Conservation (phyloP, 2,888 invertebrate species). For the Dusona sp. region DNA sequence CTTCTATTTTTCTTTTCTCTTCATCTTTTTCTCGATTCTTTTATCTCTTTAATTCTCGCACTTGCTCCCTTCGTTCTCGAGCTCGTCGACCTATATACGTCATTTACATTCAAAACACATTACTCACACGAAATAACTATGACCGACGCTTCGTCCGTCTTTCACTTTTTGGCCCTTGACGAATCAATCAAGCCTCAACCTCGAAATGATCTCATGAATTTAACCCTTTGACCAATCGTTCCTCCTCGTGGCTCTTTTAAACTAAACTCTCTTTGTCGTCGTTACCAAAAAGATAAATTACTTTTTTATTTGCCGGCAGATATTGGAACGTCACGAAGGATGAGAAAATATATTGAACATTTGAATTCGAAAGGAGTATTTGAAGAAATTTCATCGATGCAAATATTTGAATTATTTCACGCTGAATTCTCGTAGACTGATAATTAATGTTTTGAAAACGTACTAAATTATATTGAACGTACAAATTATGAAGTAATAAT, state of each 20-base stretch:
- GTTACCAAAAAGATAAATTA: not conserved
- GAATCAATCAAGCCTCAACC: constrained; percentile 22
- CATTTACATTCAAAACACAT: constrained; percentile 56
- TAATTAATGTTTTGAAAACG: no score
- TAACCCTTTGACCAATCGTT: constrained; percentile 32
- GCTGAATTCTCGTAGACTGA: no score
- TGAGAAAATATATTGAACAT: not conserved
- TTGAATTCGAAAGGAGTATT: not conserved
- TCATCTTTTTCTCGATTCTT: not conserved
- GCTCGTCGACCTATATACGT: constrained; percentile 41
- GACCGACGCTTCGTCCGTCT: constrained; percentile 5
- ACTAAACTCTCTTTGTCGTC: not conserved
- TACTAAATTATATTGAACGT: not conserved
- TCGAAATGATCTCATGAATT: constrained; percentile 22
- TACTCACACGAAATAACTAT: constrained; percentile 29
- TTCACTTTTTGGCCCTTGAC: constrained; percentile 21
- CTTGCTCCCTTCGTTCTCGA: not conserved
- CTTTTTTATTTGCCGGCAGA: not conserved
- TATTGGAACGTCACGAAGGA: not conserved
- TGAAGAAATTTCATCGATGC: no score
- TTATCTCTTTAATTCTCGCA: constrained; percentile 65
- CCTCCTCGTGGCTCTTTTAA: not conserved
- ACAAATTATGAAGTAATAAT: no score
- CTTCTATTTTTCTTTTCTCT: not conserved
- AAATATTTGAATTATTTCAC: no score